phyloP scores from a whole-genome alignment of 2,113 vertebrate genomes.

The Eurystomus gularis region DNA sequence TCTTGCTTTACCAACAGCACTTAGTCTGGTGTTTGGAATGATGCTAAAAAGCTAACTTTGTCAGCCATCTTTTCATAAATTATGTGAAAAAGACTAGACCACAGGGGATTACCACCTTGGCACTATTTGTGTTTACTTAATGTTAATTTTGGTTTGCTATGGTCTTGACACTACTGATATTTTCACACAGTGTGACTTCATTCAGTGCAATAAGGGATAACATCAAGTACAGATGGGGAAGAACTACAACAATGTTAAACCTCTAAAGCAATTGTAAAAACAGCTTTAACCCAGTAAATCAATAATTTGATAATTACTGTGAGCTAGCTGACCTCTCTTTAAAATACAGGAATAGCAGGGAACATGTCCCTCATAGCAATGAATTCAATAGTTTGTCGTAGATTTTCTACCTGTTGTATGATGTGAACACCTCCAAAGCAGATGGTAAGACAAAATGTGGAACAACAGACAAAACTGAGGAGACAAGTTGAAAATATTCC shows the following conservation, averaged over 20 bases:
- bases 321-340: slow-evolving; percentile 58
- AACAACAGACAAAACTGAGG: background rate
- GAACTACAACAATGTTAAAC: slow-evolving; percentile 44
- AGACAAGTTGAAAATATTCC: background rate
- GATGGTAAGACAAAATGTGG: background rate
- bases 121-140: background rate
- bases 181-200: slow-evolving; percentile 25
- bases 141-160: slow-evolving; percentile 42
- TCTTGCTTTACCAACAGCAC: background rate
- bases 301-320: slow-evolving; percentile 70
- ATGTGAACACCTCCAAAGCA: background rate
- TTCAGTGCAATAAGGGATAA: slow-evolving; percentile 35
- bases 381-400: background rate
- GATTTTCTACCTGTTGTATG: background rate
- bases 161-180: background rate
- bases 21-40: background rate
- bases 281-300: slow-evolving; percentile 54
- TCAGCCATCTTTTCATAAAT: slow-evolving; percentile 32
- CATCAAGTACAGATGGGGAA: slow-evolving; percentile 25
- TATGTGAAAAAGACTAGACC: background rate
- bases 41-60: slow-evolving; percentile 29
- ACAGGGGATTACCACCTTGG: background rate
- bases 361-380: background rate
- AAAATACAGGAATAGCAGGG: slow-evolving; percentile 32
- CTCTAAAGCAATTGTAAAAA: slow-evolving; percentile 63